Evolutionary conservation across 2,888 invertebrate genomes (phyloP).

Genomic region (Crossocerus cetratus): DNA sequence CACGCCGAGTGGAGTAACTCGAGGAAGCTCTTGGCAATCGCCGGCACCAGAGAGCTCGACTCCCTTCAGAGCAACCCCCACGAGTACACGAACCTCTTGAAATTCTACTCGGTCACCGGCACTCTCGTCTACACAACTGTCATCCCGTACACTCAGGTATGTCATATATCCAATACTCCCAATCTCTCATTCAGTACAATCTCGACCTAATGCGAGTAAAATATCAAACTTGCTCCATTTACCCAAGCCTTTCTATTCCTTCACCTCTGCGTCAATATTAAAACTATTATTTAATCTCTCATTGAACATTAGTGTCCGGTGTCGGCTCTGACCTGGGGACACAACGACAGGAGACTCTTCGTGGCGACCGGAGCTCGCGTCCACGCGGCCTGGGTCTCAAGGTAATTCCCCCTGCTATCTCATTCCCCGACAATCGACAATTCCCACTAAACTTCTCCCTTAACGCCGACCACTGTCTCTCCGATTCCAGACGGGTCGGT

Average conservation of each 20-base stretch:
- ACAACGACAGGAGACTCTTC: slow-evolving; percentile 96
- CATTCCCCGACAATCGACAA: too few species aligned
- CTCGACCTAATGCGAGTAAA: too few species aligned
- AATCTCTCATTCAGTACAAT: too few species aligned
- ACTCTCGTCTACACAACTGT: slow-evolving; percentile 87
- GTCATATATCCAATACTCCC: slow-evolving; percentile 2
- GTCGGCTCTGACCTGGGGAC: slow-evolving; percentile 98
- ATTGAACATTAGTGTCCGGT: slow-evolving; percentile 83
- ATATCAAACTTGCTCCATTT: too few species aligned
- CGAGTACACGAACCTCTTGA: slow-evolving; percentile 88
- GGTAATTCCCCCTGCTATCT: slow-evolving; percentile 55
- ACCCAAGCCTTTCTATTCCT: too few species aligned
- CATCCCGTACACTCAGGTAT: slow-evolving; percentile 87
- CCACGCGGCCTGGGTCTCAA: slow-evolving; percentile 95
- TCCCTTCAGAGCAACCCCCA: slow-evolving; percentile 54
- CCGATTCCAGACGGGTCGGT: slow-evolving; percentile 85
- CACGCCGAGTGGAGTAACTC: slow-evolving; percentile 99
- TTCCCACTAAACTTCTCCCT: too few species aligned
- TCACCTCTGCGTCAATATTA: too few species aligned
- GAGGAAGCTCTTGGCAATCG: slow-evolving; percentile 93
- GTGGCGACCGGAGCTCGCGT: slow-evolving; percentile 94
- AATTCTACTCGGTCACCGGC: slow-evolving; percentile 94
- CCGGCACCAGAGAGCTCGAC: slow-evolving; percentile 82
- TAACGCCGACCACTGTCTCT: too few species aligned
- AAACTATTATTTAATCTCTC: background rate